phyloP scores from a whole-genome alignment of 2,113 vertebrate genomes.

The Phyllostomus hastatus region DNA sequence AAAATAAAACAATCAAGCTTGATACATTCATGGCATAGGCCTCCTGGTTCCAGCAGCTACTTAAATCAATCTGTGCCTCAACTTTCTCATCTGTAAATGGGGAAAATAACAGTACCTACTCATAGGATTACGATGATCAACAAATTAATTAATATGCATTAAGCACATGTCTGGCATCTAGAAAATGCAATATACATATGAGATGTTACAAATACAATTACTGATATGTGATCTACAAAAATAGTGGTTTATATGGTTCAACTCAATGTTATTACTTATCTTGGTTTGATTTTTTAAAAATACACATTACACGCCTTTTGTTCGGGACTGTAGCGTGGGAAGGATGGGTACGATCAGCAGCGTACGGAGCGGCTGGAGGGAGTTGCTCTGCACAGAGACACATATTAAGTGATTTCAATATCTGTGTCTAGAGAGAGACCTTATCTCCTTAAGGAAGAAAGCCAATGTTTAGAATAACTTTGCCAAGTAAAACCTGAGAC shows the following conservation, averaged over 20 bases:
- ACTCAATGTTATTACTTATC: neutral
- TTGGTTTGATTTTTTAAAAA: neutral
- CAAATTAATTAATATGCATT: neutral
- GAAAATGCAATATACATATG: neutral
- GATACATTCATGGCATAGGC: neutral
- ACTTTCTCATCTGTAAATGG: neutral
- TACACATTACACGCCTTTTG: neutral
- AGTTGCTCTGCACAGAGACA: neutral
- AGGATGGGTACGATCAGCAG: neutral
- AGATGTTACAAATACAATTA: neutral
- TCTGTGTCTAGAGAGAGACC: neutral
- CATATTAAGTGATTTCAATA: neutral
- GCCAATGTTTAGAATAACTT: constrained; percentile 21
- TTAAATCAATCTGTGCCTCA: neutral
- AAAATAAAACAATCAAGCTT: neutral
- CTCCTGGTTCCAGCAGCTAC: neutral
- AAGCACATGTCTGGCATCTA: neutral
- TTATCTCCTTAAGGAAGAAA: neutral
- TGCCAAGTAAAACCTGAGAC: constrained; percentile 28
- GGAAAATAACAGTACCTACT: neutral
- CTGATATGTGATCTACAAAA: neutral
- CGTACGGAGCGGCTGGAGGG: neutral
- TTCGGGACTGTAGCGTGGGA: neutral
- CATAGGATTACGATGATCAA: neutral
- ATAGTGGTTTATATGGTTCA: neutral